Evolutionary conservation across 1,140 invertebrate species (phyloP).

Genomic region (Hyles euphorbiae): DNA sequence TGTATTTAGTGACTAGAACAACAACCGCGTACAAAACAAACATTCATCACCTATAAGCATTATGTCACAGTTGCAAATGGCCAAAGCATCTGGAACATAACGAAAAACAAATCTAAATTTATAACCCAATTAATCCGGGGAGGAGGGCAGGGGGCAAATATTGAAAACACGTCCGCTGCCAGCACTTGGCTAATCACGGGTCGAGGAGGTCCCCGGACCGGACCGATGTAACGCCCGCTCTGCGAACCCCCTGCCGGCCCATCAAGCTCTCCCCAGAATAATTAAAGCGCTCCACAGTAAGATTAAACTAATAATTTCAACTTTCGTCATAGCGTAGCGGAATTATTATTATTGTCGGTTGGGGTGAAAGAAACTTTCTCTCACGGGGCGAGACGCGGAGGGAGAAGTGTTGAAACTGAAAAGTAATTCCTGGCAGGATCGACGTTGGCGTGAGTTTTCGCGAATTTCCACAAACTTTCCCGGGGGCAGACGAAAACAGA

Average conservation of each 20-base stretch:
- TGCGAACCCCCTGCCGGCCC: too few relatives aligned
- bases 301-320: constrained; percentile 74
- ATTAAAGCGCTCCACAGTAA: constrained; percentile 57
- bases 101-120: constrained; percentile 23
- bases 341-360: constrained; percentile 65
- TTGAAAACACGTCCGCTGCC: constrained; percentile 19
- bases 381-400: too few relatives aligned
- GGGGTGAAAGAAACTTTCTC: constrained; percentile 39
- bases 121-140: constrained; percentile 38
- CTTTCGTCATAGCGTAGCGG: constrained; percentile 62
- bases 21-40: background rate
- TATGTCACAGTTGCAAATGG: background rate
- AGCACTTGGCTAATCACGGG: constrained; percentile 33
- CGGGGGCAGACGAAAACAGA: constrained; percentile 62
- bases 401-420: constrained; percentile 41
- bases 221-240: constrained; percentile 14
- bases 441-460: constrained; percentile 33
- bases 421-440: constrained; percentile 58
- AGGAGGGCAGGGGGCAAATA: constrained; percentile 14
- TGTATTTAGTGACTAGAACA: background rate
- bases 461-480: constrained; percentile 54
- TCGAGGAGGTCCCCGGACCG: constrained; percentile 18
- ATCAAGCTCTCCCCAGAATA: constrained; percentile 24
- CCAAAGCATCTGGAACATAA: background rate
- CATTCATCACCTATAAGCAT: background rate